Conservation (phyloP, 2,113 vertebrate species). For the Pimephales promelas region DNA sequence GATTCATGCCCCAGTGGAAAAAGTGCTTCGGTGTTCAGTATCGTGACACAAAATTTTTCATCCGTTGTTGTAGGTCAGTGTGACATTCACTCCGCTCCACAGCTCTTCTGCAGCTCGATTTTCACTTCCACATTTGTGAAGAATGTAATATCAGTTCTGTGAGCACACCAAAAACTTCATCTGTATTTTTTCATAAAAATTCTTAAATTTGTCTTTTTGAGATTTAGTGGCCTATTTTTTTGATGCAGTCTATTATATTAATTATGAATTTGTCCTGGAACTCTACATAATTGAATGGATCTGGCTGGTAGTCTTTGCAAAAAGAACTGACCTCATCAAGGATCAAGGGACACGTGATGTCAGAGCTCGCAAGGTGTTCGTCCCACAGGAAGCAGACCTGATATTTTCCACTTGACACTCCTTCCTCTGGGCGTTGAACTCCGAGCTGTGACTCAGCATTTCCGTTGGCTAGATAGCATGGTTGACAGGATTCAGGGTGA, state of each 20-base stretch:
- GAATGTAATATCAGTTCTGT: constrained; percentile 42
- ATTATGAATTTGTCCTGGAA: not conserved
- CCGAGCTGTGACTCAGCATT: constrained; percentile 56
- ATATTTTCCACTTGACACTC: constrained; percentile 69
- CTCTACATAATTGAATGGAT: not conserved
- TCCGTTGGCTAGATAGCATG: constrained; percentile 10
- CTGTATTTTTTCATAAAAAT: not conserved
- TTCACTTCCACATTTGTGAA: constrained; percentile 52
- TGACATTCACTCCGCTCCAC: constrained; percentile 61
- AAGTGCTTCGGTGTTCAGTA: constrained; percentile 52
- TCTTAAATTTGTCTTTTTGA: not conserved
- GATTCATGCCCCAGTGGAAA: constrained; percentile 59
- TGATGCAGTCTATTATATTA: not conserved
- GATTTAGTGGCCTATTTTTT: not conserved
- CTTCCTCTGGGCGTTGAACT: constrained; percentile 71
- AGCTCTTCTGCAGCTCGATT: constrained; percentile 45
- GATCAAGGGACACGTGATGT: constrained; percentile 38
- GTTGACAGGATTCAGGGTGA: constrained; percentile 30
- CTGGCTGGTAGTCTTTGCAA: constrained; percentile 11
- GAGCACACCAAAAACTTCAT: not conserved
- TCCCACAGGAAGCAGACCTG: constrained; percentile 68
- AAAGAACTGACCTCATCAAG: constrained; percentile 38
- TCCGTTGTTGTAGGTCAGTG: constrained; percentile 62
- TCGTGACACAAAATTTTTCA: constrained; percentile 62
- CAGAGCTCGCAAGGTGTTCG: constrained; percentile 47